A percentile compares a stretch with the other conserved stretches of the same genome.
phyloP scores from a whole-genome alignment of 2,888 invertebrate species.

The Calliphora vomitoria region DNA sequence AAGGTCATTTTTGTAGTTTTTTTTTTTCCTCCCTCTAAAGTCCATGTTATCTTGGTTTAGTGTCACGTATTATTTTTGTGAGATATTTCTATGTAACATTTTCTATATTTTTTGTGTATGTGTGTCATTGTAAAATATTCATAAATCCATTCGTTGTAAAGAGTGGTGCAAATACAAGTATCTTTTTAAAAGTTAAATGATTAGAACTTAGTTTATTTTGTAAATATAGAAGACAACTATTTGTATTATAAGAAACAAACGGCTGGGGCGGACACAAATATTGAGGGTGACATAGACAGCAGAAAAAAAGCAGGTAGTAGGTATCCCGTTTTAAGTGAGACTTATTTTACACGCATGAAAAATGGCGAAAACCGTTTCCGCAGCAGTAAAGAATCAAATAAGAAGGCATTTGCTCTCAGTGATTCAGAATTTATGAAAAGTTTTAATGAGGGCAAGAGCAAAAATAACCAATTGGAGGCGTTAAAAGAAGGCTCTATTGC shows the following conservation, averaged over 20 bases:
- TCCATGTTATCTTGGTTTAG: conserved; percentile 28
- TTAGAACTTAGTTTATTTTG: too few species aligned
- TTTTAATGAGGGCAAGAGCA: conserved; percentile 76
- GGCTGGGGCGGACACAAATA: conserved; percentile 37
- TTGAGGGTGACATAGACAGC: not conserved
- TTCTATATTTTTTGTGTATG: not conserved
- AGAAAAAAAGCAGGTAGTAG: conserved; percentile 69
- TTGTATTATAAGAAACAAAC: conserved; percentile 83
- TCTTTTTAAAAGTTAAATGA: not conserved
- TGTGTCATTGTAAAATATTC: not conserved
- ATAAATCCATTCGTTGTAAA: not conserved
- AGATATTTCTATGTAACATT: conserved; percentile 31
- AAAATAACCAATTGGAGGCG: conserved; percentile 75
- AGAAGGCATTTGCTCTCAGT: conserved; percentile 82
- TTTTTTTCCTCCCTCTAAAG: not conserved
- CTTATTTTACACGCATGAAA: conserved; percentile 83
- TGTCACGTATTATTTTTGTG: conserved; percentile 47
- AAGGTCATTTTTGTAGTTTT: conserved; percentile 11
- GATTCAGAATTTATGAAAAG: conserved; percentile 84
- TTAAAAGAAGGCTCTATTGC: conserved; percentile 70
- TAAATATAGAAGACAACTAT: conserved; percentile 83
- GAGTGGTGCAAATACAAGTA: not conserved
- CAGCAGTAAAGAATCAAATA: conserved; percentile 72
- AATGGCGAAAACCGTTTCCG: conserved; percentile 77
- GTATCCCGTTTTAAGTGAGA: conserved; percentile 83